Conservation (phyloP, 2,113 vertebrate genomes). For the Cochlearius cochlearius region DNA sequence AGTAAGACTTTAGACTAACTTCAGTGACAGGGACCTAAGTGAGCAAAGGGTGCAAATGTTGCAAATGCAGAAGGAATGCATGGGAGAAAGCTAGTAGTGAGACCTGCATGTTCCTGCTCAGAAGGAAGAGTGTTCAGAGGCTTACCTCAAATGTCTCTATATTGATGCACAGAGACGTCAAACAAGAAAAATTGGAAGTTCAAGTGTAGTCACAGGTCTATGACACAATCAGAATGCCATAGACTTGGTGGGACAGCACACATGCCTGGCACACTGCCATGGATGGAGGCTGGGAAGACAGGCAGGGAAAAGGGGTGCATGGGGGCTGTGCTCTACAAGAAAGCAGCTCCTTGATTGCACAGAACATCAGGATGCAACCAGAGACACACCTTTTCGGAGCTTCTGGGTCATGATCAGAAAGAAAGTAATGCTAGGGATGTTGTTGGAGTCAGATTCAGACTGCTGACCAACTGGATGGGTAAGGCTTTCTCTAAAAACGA, state of each 20-base stretch:
- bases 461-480: neutral
- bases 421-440: neutral
- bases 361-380: neutral
- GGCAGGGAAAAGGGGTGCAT: neutral
- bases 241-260: neutral
- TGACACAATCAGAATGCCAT: neutral
- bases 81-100: neutral
- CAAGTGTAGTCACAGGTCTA: neutral
- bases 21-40: neutral
- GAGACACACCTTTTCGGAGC: neutral
- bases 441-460: neutral
- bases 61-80: neutral
- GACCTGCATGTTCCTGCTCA: neutral
- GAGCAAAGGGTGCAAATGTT: neutral
- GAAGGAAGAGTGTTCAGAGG: neutral
- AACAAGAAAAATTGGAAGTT: neutral
- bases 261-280: neutral
- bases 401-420: neutral
- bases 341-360: neutral
- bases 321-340: neutral
- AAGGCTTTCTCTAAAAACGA: neutral
- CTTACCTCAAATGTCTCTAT: neutral
- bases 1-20: neutral
- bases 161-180: neutral
- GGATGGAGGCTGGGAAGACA: neutral